Evolutionary conservation across 2,797 vertebrate genomes (phyloP), one percentile per base, ranked within the genome.

Genomic region (Bryconaethiops microstoma): DNA sequence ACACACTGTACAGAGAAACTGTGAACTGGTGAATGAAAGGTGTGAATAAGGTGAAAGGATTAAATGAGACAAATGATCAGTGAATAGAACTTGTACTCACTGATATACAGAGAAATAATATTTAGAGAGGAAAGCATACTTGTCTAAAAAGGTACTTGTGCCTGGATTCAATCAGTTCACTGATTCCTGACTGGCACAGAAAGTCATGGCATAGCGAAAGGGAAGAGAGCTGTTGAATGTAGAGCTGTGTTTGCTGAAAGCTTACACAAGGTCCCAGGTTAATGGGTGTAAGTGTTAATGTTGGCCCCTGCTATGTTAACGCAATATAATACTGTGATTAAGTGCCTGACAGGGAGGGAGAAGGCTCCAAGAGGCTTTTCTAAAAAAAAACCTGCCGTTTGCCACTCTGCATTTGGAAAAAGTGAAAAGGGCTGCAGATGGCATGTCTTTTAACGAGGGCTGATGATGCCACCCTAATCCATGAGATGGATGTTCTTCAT

Each of bases 231-330:
- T 67, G 82, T 82, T 52, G 86, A 91, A 89, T 88, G 85, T 87
- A 76, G 80, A 83, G 81, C 80, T 88, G 55, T 72, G 82, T 85
- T 89, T 85, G 85, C 77, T 86, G 85, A 91, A 89, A 88, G 87
- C 89, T 90, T 88, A 82, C 68, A 85, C 84, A 74, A 84, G 88
- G 81, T 88, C 90, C 88, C 86, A 90, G 88, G 91, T 93, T 90
- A 90, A 87, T 91, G 90, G 90, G 90, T 91, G 88, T 89, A 91
- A 89, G 90, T 92, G 92, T 94, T 91, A 92, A 92, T 90, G 90
- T 91, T 92, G 92, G 93, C 93, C 87, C 83, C 80, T 57, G 40
- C 79, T 63, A 84, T 83, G 86, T 86, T 62, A 57, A 79, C 59
- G 87, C 88, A 90, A 90, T 90, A 86, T 91, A 92, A 91, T 90